These are phyloP conservation scores for Manacus vitellinus DNA, from an alignment of 2,113 vertebrate species.

Conservation along the genomic window DNA sequence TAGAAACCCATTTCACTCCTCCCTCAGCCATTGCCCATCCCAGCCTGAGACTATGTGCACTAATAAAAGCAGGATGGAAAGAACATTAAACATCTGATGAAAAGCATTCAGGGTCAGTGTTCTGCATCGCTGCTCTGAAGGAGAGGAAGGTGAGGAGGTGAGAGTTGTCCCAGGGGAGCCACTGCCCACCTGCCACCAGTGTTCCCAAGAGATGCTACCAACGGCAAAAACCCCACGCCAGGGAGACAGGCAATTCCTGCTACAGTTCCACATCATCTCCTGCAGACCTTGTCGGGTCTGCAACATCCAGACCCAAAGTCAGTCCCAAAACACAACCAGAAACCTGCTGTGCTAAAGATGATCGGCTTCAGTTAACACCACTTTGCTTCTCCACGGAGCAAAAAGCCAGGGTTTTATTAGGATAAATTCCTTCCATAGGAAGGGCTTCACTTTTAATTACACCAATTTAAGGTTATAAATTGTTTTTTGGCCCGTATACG, in stretches of 20 bases:
- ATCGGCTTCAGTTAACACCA: neutral
- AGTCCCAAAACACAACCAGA: neutral
- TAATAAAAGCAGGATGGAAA: neutral
- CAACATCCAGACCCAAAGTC: neutral
- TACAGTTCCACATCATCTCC: neutral
- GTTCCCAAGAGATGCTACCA: accelerated
- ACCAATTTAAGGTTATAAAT: slow-evolving; percentile 70
- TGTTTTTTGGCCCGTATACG: slow-evolving; percentile 66
- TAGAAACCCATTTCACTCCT: neutral
- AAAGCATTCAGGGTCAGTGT: neutral
- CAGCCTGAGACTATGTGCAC: neutral
- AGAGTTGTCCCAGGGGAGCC: neutral
- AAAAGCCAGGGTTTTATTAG: slow-evolving; percentile 10
- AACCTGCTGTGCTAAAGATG: neutral
- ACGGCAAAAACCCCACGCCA: accelerated
- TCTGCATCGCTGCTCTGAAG: neutral
- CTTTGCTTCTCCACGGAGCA: slow-evolving; percentile 3
- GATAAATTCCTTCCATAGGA: slow-evolving; percentile 55
- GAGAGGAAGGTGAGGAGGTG: neutral
- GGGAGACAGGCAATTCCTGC: neutral
- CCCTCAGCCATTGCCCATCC: neutral
- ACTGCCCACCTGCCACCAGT: neutral
- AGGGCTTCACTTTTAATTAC: slow-evolving; percentile 70
- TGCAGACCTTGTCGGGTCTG: too few species aligned
- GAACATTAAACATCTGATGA: neutral